phyloP scores from a whole-genome alignment of 23 tunicate species.

The Botrylloides violaceus region DNA sequence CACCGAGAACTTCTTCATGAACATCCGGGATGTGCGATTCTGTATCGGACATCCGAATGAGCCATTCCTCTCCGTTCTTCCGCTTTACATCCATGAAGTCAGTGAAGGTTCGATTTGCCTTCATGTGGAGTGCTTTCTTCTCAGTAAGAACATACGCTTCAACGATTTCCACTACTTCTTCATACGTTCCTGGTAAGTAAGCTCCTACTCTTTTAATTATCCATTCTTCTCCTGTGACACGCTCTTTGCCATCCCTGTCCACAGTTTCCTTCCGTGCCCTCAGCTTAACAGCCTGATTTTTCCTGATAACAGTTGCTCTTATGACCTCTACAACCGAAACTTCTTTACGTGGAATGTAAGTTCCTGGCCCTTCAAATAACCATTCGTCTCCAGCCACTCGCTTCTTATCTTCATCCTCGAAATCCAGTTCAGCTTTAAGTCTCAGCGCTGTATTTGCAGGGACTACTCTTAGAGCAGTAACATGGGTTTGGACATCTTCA shows the following conservation, averaged over 20 bases:
- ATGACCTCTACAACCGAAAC: conserved; percentile 49
- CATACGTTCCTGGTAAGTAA: conserved; percentile 82
- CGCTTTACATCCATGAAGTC: conserved; percentile 71
- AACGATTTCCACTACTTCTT: conserved; percentile 74
- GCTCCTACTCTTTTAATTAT: conserved; percentile 74
- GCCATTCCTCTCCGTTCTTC: conserved; percentile 90
- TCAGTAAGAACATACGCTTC: conserved; percentile 78
- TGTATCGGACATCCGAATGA: conserved; percentile 72
- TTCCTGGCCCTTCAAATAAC: conserved; percentile 82
- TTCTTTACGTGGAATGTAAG: conserved; percentile 95
- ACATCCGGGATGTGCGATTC: conserved; percentile 92
- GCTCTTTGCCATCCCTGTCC: conserved; percentile 56
- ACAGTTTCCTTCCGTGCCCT: conserved; percentile 65
- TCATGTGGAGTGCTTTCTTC: conserved; percentile 92
- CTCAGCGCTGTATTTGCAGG: conserved; percentile 71
- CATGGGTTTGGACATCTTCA: conserved; percentile 55
- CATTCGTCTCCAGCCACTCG: conserved; percentile 97
- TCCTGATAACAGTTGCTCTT: conserved; percentile 69
- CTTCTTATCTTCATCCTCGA: conserved; percentile 40
- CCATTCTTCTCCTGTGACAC: conserved; percentile 99
- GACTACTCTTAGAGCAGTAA: conserved; percentile 57
- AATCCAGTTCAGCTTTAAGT: conserved; percentile 68
- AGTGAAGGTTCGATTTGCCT: conserved; percentile 70
- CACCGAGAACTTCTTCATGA: conserved; percentile 77
- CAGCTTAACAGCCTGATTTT: conserved; percentile 79